Evolutionary conservation across 2,797 vertebrate genomes (phyloP).

Genomic region (Hyperoplus immaculatus): DNA sequence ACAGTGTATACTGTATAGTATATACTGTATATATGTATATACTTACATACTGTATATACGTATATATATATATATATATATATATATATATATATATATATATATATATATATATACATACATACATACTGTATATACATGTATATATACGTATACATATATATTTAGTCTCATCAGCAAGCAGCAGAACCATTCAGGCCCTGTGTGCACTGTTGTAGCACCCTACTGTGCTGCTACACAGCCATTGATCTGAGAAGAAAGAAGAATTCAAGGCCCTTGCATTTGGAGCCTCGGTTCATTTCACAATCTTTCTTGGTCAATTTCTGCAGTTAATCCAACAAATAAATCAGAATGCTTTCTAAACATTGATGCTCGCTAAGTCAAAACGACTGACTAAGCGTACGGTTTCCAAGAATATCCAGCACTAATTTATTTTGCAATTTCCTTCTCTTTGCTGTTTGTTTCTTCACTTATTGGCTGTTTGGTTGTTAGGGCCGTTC

Average conservation of each 20-base stretch:
- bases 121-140: too few relatives aligned
- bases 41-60: too few relatives aligned
- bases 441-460: background rate
- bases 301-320: background rate
- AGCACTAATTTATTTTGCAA: background rate
- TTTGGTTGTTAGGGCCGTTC: constrained; percentile 34
- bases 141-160: too few relatives aligned
- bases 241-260: constrained; percentile 15
- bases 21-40: too few relatives aligned
- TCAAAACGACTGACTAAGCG: background rate
- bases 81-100: too few relatives aligned
- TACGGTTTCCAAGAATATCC: background rate
- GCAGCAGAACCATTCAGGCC: background rate
- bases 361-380: background rate
- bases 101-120: too few relatives aligned
- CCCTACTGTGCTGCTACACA: constrained; percentile 20
- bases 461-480: constrained; percentile 26
- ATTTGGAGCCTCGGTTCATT: background rate
- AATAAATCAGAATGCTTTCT: background rate
- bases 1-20: too few relatives aligned
- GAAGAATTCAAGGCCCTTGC: too few relatives aligned
- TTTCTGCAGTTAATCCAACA: background rate
- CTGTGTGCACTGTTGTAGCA: background rate
- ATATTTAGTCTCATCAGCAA: background rate
- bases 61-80: too few relatives aligned